Conservation (phyloP, 2,888 invertebrate species). For the Drosophila ustulata region DNA sequence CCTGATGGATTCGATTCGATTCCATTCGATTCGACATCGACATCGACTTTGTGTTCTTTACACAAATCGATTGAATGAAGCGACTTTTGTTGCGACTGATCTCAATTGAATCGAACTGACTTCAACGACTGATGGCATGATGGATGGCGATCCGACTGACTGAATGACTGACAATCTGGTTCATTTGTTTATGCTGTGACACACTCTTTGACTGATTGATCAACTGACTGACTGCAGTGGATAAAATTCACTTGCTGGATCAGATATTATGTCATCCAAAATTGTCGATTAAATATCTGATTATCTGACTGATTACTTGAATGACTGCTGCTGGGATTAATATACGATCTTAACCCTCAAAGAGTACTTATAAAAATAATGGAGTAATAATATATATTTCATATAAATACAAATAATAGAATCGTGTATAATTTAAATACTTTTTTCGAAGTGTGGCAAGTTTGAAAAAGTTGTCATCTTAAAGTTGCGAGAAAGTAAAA, state of each 20-base stretch:
- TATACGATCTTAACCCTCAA: no score
- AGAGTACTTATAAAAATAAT: no score
- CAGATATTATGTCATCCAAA: not conserved
- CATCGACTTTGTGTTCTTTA: constrained; percentile 2
- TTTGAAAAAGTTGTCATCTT: no score
- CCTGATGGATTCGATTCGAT: constrained; percentile 26
- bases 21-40: not conserved
- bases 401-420: no score
- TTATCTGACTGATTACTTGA: no score
- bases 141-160: not conserved
- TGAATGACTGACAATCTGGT: not conserved
- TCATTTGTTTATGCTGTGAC: not conserved
- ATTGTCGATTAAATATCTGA: not conserved
- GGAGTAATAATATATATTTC: no score
- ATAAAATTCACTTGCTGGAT: not conserved
- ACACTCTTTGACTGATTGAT: not conserved
- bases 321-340: no score
- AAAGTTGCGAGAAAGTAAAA: no score
- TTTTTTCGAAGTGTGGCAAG: no score
- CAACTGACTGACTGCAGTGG: not conserved
- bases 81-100: constrained; percentile 3
- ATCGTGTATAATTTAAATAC: no score
- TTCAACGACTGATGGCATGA: constrained; percentile 8
- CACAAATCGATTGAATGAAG: constrained; percentile 10
- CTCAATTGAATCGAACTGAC: constrained; percentile 9